Conservation (phyloP, 1,140 invertebrate species). For the Calephelis virginiensis region DNA sequence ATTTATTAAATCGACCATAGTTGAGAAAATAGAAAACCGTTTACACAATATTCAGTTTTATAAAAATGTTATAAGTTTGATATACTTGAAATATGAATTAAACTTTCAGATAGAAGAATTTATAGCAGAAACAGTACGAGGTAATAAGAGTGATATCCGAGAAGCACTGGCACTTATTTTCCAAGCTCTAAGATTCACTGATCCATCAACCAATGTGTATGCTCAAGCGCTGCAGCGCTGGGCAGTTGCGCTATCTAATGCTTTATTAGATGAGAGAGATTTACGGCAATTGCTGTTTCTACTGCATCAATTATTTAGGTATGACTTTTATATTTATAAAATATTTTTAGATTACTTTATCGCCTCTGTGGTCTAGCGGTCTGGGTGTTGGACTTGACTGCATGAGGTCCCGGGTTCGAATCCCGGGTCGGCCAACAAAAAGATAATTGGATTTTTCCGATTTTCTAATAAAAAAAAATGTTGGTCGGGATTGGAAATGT, state of each 20-base stretch:
- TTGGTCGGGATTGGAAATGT: too few relatives aligned
- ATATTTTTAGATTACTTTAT: too few relatives aligned
- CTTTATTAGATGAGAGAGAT: slow-evolving; percentile 43
- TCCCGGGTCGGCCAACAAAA: too few relatives aligned
- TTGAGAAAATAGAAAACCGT: too few relatives aligned
- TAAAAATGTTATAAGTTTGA: neutral
- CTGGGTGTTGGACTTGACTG: too few relatives aligned
- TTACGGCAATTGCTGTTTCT: slow-evolving; percentile 53
- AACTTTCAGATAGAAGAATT: slow-evolving; percentile 58
- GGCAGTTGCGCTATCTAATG: slow-evolving; percentile 43
- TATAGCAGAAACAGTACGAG: slow-evolving; percentile 47
- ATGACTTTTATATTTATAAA: neutral
- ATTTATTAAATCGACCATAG: too few relatives aligned
- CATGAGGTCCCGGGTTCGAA: too few relatives aligned
- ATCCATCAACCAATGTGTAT: slow-evolving; percentile 38
- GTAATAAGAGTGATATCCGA: slow-evolving; percentile 46
- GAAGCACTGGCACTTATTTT: slow-evolving; percentile 52
- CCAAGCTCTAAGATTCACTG: slow-evolving; percentile 49
- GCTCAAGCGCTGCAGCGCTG: slow-evolving; percentile 50
- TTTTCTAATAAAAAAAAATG: too few relatives aligned
- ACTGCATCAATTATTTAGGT: slow-evolving; percentile 62
- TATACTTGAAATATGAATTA: slow-evolving; percentile 11
- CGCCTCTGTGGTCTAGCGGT: too few relatives aligned
- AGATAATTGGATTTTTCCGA: too few relatives aligned
- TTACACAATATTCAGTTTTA: too few relatives aligned